A percentile compares a stretch with the other conserved stretches of the same genome.
phyloP scores from a whole-genome alignment of 2,113 vertebrate species.

The Brachyhypopomus gauderio region DNA sequence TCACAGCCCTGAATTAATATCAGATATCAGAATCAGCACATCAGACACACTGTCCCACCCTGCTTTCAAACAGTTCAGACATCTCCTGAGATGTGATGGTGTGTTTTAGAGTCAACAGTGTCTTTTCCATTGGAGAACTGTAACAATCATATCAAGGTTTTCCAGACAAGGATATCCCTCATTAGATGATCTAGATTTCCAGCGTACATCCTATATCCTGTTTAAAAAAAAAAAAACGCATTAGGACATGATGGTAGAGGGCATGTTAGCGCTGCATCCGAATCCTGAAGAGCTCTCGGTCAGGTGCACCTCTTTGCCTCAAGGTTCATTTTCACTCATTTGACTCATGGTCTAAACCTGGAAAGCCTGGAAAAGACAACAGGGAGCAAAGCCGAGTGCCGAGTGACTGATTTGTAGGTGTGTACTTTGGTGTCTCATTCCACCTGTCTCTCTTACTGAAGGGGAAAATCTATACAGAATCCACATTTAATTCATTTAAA shows the following conservation, averaged over 20 bases:
- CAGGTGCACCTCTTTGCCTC: not conserved
- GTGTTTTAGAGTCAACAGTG: not conserved
- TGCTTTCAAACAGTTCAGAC: conserved; percentile 19
- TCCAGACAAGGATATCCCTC: conserved; percentile 23
- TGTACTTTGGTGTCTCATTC: too few species aligned
- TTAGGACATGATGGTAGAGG: not conserved
- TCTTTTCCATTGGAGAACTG: conserved; percentile 3
- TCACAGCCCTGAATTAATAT: conserved; percentile 23
- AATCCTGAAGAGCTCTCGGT: not conserved
- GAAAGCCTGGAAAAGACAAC: too few species aligned
- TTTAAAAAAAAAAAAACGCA: too few species aligned
- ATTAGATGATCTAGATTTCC: conserved; percentile 1
- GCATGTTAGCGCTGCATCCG: not conserved
- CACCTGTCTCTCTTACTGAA: too few species aligned
- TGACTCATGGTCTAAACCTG: too few species aligned
- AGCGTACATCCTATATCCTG: not conserved
- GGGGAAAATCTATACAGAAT: too few species aligned
- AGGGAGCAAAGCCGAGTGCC: too few species aligned
- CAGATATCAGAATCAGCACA: conserved; percentile 23
- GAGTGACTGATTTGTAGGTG: not conserved
- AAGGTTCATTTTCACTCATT: too few species aligned
- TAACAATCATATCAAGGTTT: conserved; percentile 8
- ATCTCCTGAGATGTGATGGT: conserved; percentile 22
- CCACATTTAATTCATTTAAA: too few species aligned
- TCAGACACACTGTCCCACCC: conserved; percentile 20